Evolutionary conservation across 1,140 invertebrate genomes (phyloP), one percentile per base, ranked within the genome.

Genomic region (Drosophila quadrilineata): DNA sequence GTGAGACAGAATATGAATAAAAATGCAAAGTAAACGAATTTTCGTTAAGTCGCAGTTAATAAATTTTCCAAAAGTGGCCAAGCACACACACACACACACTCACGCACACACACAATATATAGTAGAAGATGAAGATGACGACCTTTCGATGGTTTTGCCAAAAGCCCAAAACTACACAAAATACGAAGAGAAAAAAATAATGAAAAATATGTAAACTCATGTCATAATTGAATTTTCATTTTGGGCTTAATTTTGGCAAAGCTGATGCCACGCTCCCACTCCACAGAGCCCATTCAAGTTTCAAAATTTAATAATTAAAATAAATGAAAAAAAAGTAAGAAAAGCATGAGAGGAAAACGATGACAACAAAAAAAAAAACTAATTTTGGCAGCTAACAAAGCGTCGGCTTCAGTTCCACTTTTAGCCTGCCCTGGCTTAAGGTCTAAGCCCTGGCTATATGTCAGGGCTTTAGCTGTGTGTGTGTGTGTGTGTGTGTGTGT

Each of bases 181-280:
- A n/a, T n/a, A n/a, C n/a, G n/a, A n/a, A n/a, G n/a, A n/a, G n/a
- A n/a, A n/a, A n/a, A n/a, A n/a, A n/a, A n/a, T n/a, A n/a, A 40
- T 38, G 26, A 24, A 31, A 66, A 60, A 65, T 60, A 73, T 77
- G 58, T 64, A 69, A 74, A 52, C 75, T 71, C 48, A 59, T 82
- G 76, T 71, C 60, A 82, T 80, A 80, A 80, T 80, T 80, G 76
- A 80, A 84, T 80, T 82, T 75, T 29, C 62, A 68, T 75, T 80
- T 64, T n/a, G 60, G 52, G 40, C 57, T 56, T 53, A 65, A 50
- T 52, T 73, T 56, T 17, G 28, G 21, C 36, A 45, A 45, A 16
- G 48, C 28, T 26, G 24, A 49, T 24, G 52, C 24, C 60, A 45
- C 16, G 9, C 41, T 24, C 33, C 8, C 8, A 10, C 10, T 16